phyloP scores from a whole-genome alignment of 2,797 vertebrate genomes.

The Chelmon rostratus region DNA sequence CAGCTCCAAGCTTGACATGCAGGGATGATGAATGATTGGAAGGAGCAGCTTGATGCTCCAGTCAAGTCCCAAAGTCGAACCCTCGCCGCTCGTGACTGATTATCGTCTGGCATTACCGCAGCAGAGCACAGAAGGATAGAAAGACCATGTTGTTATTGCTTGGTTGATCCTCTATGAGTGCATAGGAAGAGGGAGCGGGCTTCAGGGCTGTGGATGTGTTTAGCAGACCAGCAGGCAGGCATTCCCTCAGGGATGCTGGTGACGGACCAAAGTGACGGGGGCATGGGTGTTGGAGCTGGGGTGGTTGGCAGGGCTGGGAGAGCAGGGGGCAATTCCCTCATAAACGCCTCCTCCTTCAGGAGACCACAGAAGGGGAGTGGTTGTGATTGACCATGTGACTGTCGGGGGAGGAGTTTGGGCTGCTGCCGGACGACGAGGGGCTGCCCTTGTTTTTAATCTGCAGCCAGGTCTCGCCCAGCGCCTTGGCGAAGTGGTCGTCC shows the following conservation, averaged over 20 bases:
- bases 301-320: slow-evolving; percentile 38
- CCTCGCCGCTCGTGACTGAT: slow-evolving; percentile 53
- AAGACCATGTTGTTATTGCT: slow-evolving; percentile 69
- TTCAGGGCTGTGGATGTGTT: slow-evolving; percentile 49
- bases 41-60: slow-evolving; percentile 52
- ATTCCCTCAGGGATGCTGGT: slow-evolving; percentile 72
- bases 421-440: slow-evolving; percentile 90
- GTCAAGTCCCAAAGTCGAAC: slow-evolving; percentile 59
- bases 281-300: slow-evolving; percentile 42
- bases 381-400: slow-evolving; percentile 95
- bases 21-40: slow-evolving; percentile 64
- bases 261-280: slow-evolving; percentile 64
- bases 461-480: slow-evolving; percentile 97
- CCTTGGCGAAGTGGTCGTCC: slow-evolving; percentile 99
- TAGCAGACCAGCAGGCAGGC: slow-evolving; percentile 73
- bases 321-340: slow-evolving; percentile 34
- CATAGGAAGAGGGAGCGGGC: slow-evolving; percentile 50
- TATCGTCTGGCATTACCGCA: slow-evolving; percentile 38
- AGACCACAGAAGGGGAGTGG: slow-evolving; percentile 97
- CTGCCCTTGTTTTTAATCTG: slow-evolving; percentile 97
- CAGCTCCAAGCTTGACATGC: slow-evolving; percentile 89
- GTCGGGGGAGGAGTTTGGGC: slow-evolving; percentile 94
- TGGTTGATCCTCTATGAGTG: slow-evolving; percentile 60
- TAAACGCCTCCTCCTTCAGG: slow-evolving; percentile 84
- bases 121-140: slow-evolving; percentile 39